These are phyloP conservation scores for Pyrrhia umbra DNA, from an alignment of 2,888 invertebrate genomes.

Conservation along the genomic window DNA sequence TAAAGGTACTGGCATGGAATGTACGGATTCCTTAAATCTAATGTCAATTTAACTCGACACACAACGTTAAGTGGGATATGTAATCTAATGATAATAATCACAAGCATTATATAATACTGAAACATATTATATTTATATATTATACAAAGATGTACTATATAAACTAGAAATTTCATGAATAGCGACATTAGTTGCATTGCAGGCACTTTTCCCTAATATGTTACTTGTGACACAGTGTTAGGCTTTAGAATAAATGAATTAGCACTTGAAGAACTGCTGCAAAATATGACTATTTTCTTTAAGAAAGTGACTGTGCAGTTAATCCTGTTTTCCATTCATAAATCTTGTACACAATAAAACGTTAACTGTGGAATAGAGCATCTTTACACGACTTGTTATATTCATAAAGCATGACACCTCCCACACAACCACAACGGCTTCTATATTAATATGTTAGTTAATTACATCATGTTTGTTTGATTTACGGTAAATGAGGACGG, in stretches of 20 bases:
- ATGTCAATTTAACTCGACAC: constrained; percentile 9
- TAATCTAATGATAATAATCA: no score
- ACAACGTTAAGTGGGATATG: no score
- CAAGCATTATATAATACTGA: no score
- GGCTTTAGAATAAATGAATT: constrained; percentile 19
- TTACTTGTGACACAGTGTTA: constrained; percentile 11
- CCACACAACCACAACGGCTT: constrained; percentile 30
- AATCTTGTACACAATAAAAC: constrained; percentile 46
- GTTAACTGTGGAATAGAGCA: constrained; percentile 12
- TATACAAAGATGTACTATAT: no score
- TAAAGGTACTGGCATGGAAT: constrained; percentile 3
- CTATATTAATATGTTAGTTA: neutral
- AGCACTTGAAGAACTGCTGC: neutral
- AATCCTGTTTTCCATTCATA: constrained; percentile 47
- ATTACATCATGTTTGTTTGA: neutral
- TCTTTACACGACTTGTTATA: constrained; percentile 46
- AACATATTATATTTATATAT: no score
- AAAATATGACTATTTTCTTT: constrained; percentile 19
- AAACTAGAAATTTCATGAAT: constrained; percentile 26
- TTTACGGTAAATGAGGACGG: neutral
- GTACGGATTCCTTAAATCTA: constrained; percentile 11
- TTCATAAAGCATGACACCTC: constrained; percentile 32
- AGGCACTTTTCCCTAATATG: constrained; percentile 2
- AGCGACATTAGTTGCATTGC: constrained; percentile 11
- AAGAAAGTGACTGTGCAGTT: constrained; percentile 46